A percentile compares a stretch with the other conserved stretches of the same genome.
Evolutionary conservation across 2,113 vertebrate genomes (phyloP).

Genomic region (Erythrolamprus reginae): DNA sequence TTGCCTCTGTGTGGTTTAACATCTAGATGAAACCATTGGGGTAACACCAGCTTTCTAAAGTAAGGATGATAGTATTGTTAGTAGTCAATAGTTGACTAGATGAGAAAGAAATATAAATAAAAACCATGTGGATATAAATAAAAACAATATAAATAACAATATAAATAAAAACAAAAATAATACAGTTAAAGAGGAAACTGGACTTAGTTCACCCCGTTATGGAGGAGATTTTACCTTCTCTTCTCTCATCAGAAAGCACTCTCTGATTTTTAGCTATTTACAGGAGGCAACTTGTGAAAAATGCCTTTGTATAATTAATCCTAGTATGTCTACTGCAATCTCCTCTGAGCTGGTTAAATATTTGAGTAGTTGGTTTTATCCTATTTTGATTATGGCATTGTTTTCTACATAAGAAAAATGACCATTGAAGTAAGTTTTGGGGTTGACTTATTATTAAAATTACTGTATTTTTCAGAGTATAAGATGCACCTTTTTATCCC

Average conservation of each 20-base stretch:
- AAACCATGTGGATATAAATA: no score
- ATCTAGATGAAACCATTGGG: neutral
- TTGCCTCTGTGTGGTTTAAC: neutral
- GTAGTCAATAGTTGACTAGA: neutral
- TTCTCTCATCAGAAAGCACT: neutral
- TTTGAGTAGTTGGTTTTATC: neutral
- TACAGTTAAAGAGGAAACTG: neutral
- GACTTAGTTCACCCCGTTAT: neutral
- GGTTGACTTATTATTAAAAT: neutral
- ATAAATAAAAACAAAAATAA: neutral
- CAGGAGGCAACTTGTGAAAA: neutral
- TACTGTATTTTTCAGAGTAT: no score
- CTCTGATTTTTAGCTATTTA: neutral
- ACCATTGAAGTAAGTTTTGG: neutral
- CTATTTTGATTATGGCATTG: neutral
- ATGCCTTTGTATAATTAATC: neutral
- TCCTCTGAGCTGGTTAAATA: neutral
- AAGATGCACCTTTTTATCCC: no score
- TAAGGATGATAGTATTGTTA: neutral
- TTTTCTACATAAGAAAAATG: neutral
- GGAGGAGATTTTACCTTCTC: neutral
- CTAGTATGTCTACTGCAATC: neutral
- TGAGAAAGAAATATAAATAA: no score
- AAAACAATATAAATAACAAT: no score
- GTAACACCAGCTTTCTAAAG: neutral